Evolutionary conservation across 1,140 invertebrate genomes (phyloP), one percentile per base, ranked within the genome.

Genomic region (Lasioglossum albipes): DNA sequence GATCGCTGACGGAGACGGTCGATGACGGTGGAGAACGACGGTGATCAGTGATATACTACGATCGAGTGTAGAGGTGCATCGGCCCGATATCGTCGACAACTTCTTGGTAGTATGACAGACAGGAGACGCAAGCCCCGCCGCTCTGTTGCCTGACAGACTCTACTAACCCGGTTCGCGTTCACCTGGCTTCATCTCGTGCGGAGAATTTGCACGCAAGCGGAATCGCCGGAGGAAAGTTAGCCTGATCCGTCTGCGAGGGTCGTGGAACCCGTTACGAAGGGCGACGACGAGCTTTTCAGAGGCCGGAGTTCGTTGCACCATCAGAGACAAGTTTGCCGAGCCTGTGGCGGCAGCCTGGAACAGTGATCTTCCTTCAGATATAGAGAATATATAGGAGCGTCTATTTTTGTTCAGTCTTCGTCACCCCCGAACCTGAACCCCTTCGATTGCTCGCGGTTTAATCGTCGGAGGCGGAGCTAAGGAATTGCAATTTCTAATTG

Each of bases 261-360:
- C 84, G 69, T 85, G 41, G 31, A 83, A 84, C 76, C 71, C 61
- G 31, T 69, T 61, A 64, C 66, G 74, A 16, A 79, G 52, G 65
- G 52, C 70, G 75, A 80, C 85, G 80, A 67, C 71, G 73, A 83
- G 83, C 76, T 79, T 76, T 70, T 45, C 36, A 36, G 36, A 36
- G 69, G 82, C 71, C 57, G 64, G 65, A 22, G 79, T 84, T 85
- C 75, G 54, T 49, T 49, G 81, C 67, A 67, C 61, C 71, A 61
- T 13, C 70, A 49, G 62, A 78, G 79, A 85, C 83, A 82, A 75
- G 83, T 82, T 67, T 36, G 36, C 83, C 82, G 70, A 73, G 82
- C 84, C 84, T 85, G 84, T 85, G 81, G 66, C 61, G 78, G 83
- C 64, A 84, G 84, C 84, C 84, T 85, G 68, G 81, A 71, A 72